A percentile compares a stretch with the other conserved stretches of the same genome.
Evolutionary conservation across 2,888 invertebrate genomes (phyloP).

Genomic region (Tubiluchus corallicola): DNA sequence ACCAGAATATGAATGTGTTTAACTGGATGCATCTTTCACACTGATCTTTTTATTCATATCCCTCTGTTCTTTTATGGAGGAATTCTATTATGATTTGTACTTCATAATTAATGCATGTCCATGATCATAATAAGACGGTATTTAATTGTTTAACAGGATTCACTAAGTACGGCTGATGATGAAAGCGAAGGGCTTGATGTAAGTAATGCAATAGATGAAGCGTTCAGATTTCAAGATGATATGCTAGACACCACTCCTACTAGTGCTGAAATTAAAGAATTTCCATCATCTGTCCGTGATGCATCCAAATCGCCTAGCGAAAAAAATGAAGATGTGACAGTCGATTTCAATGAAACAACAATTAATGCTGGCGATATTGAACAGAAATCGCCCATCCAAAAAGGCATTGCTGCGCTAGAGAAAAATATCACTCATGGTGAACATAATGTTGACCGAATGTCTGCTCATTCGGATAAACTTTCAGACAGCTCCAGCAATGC

Average conservation of each 20-base stretch:
- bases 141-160: no score
- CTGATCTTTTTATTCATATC: no score
- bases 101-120: no score
- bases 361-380: background rate
- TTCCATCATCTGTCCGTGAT: background rate
- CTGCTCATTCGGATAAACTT: background rate
- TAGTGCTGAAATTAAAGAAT: constrained; percentile 16
- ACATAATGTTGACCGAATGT: no score
- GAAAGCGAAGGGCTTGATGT: no score
- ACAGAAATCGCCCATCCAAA: background rate
- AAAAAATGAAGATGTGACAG: background rate
- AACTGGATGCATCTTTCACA: no score
- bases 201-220: background rate
- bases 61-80: no score
- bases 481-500: background rate
- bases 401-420: no score
- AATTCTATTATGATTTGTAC: no score
- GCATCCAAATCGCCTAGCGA: background rate
- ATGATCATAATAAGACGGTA: no score
- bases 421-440: background rate
- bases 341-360: background rate
- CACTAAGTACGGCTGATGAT: no score
- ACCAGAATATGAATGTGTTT: no score
- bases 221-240: background rate
- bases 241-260: constrained; percentile 13